A percentile compares a stretch with the other conserved stretches of the same genome.
phyloP scores from a whole-genome alignment of 2,888 invertebrate genomes.

The Thereva unica region DNA sequence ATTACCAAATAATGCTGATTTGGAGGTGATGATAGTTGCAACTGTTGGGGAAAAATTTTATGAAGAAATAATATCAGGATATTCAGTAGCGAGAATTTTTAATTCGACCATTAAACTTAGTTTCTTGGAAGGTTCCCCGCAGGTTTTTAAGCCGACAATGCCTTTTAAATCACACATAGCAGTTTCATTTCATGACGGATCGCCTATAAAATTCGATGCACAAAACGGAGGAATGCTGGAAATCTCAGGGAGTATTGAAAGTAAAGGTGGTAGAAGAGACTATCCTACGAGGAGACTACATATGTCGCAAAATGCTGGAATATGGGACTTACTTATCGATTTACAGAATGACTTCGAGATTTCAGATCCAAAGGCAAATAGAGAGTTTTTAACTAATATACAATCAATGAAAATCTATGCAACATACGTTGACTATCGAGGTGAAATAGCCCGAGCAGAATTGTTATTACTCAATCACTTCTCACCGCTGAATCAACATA shows the following conservation, averaged over 20 bases:
- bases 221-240: slow-evolving; percentile 69
- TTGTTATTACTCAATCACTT: slow-evolving; percentile 75
- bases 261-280: slow-evolving; percentile 68
- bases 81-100: slow-evolving; percentile 83
- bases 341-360: slow-evolving; percentile 65
- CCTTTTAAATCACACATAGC: slow-evolving; percentile 85
- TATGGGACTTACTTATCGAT: slow-evolving; percentile 84
- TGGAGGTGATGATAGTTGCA: slow-evolving; percentile 82
- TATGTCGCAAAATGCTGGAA: slow-evolving; percentile 71
- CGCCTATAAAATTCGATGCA: slow-evolving; percentile 70
- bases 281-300: slow-evolving; percentile 66
- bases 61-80: slow-evolving; percentile 81
- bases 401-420: slow-evolving; percentile 71
- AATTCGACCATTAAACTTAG: slow-evolving; percentile 82
- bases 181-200: slow-evolving; percentile 90
- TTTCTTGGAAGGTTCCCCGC: slow-evolving; percentile 87
- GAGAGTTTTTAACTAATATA: slow-evolving; percentile 69
- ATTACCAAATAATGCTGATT: slow-evolving; percentile 70
- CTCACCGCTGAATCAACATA: slow-evolving; percentile 80
- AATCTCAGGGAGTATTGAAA: slow-evolving; percentile 67
- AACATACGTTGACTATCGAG: slow-evolving; percentile 69
- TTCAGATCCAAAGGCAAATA: slow-evolving; percentile 63
- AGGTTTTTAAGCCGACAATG: slow-evolving; percentile 95
- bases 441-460: slow-evolving; percentile 70
- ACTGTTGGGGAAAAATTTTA: slow-evolving; percentile 86